These are phyloP conservation scores for Lottia gigantea DNA, from an alignment of 2,888 invertebrate species.

Conservation along the genomic window DNA sequence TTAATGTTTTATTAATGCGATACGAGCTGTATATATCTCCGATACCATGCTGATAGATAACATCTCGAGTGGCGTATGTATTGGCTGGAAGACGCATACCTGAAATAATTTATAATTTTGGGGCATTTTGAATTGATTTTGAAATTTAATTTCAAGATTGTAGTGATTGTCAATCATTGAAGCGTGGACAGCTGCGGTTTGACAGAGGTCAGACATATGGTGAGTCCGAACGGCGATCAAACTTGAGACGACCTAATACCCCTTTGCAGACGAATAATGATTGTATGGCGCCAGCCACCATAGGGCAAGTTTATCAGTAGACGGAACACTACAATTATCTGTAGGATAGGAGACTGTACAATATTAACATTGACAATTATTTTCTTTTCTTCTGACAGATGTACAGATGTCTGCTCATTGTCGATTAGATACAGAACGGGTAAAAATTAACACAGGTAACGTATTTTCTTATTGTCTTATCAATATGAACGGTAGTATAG, in stretches of 20 bases:
- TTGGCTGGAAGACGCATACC: conserved; percentile 2
- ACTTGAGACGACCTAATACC: conserved; percentile 5
- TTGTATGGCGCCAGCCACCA: conserved; percentile 10
- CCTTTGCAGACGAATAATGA: neutral
- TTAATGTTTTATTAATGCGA: no score
- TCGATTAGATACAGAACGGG: conserved; percentile 10
- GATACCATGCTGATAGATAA: conserved; percentile 6
- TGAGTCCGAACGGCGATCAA: conserved; percentile 9
- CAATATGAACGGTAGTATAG: no score
- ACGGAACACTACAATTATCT: conserved; percentile 11
- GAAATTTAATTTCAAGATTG: neutral
- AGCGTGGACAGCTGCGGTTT: conserved; percentile 1
- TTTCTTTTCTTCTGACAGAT: neutral
- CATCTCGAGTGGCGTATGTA: conserved; percentile 1
- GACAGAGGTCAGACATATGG: conserved; percentile 6
- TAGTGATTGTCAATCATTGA: neutral
- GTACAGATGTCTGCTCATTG: conserved; percentile 11
- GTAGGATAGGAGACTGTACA: neutral
- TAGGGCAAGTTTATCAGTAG: conserved; percentile 10
- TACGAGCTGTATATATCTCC: no score
- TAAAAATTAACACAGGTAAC: conserved; percentile 10
- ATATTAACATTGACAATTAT: conserved; percentile 4
- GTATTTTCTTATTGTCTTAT: neutral
- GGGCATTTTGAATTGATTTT: conserved; percentile 5
- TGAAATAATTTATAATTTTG: conserved; percentile 7